A percentile compares a stretch with the other conserved stretches of the same genome.
These are phyloP conservation scores for Cephus pulcher DNA, from an alignment of 2,888 invertebrate species.

Conservation along the genomic window DNA sequence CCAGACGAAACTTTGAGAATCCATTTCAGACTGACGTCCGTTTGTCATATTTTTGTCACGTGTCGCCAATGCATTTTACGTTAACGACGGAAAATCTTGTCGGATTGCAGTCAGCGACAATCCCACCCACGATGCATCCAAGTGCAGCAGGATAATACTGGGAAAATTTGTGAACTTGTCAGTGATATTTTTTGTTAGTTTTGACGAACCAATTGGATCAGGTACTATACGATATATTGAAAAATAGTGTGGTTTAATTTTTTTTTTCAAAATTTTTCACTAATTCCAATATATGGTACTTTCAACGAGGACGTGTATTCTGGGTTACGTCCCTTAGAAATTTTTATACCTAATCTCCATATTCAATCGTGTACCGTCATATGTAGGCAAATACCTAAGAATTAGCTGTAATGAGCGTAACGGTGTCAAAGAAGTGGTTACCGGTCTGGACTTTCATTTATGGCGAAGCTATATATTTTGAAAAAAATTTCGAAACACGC, in stretches of 20 bases:
- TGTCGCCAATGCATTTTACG: not conserved
- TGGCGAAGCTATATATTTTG: not conserved
- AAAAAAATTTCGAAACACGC: not conserved
- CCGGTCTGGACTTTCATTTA: not conserved
- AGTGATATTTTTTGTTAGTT: not conserved
- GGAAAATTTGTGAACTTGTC: too few species aligned
- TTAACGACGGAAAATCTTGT: not conserved
- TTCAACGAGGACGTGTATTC: not conserved
- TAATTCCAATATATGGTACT: not conserved
- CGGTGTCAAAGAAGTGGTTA: not conserved
- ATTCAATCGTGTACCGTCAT: not conserved
- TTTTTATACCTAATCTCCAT: not conserved
- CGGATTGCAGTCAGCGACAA: not conserved
- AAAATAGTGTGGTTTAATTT: not conserved
- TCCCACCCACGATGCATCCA: not conserved
- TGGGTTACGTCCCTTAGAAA: not conserved
- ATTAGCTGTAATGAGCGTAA: not conserved
- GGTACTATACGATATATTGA: not conserved
- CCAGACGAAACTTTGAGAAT: not conserved
- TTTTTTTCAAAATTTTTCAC: not conserved
- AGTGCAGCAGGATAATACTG: too few species aligned
- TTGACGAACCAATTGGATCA: not conserved
- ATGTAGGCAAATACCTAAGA: not conserved
- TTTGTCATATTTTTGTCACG: not conserved
- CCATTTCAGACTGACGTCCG: not conserved